Base-by-base conservation (phyloP, 1,140 invertebrate genomes). In the Globodera rostochiensis region DNA sequence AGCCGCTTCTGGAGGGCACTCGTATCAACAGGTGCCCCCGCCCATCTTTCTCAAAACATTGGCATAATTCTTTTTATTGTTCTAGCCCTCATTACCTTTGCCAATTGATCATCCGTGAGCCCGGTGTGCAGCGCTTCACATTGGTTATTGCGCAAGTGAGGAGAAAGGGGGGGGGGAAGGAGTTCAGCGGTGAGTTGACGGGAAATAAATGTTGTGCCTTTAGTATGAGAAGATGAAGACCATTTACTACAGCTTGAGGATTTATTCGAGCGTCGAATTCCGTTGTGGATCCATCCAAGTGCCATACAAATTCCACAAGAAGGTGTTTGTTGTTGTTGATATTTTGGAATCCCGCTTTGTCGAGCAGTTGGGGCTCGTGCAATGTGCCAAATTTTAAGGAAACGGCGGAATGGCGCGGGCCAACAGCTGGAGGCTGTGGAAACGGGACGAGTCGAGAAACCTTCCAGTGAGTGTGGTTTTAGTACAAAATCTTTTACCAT, bases 221-320 rank as follows among this genome's bases (percentile, higher is more conserved):
- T 95, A 98, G 90, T 98, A 97, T 89, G 95, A 97, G 90, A 98
- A 98, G 91, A 94, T 93, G 70, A 93, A 94, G 77, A 96, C 95
- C 1, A 98, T 98, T 88, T 94, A 94, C 91, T 98, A 97, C 89
- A 96, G 96, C 1, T 91, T 98, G 36, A 91, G 96, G 11, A 94
- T 94, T 5, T 98, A 96, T 90, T 93, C 94, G 1, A 95, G 95
- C 0, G 94, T 93, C 88, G 93, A 94, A 8, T 96, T 98, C 89
- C 91, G 90, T 0, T 91, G 98, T 82, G 92, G 91, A 1, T 95
- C 95, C 90, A 93, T 98, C 83, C 91, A 91, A 57, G 93, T 94
- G 87, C 93, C 93, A 0, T 97, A 94, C 90, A 93, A 93, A 82
- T 82, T 83, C 69, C 91, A 93, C 85, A 92, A 92, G 85, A 93